Base-by-base conservation (phyloP, 2,797 vertebrate genomes). In the Schizopygopsis malacanthus region DNA sequence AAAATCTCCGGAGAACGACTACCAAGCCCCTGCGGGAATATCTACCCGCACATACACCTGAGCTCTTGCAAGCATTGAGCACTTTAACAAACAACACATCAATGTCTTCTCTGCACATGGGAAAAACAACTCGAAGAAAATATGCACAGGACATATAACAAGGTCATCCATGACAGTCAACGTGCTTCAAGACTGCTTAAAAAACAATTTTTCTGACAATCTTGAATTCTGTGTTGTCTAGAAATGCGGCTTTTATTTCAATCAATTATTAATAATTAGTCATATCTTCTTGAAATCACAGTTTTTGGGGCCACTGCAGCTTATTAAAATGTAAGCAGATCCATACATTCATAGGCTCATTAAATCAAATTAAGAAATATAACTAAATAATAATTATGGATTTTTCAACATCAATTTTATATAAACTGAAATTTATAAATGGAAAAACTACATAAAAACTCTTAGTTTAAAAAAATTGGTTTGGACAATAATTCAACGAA, bases 61-160 rank as follows among this genome's bases (percentile, higher is more conserved):
- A 79, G 59, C 13, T 5, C 52, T 77, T 77, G 37, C 50, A 39
- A 76, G 28, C 20, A 1, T n/a, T n/a, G 50, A 77, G 52, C 20
- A 13, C 52, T 77, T 77, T 78, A n/a, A 59, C 75, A 65, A 80
- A 80, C 59, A 80, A 47, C 41, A 80, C n/a, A 47, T 80, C 78
- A 65, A 47, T 20, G n/a, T 80, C 41, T 80, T n/a, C 43, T 33
- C 41, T 6, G 16, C 59, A 65, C 56, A 65, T 45, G 59, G 78
- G 78, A 65, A 65, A 65, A 79, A 65, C 56, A 63, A 65, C 41
- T 79, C 0, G 2, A 20, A 18, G 41, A 28, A 33, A 28, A 63
- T 45, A 65, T 18, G 59, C 4, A 1, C 15, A 47, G 39, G 41
- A 65, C 15, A 47, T 43, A 28, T 11, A 79, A 79, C 59, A 79